Conservation (phyloP, 2,888 invertebrate genomes). For the Apodemia duryi region DNA sequence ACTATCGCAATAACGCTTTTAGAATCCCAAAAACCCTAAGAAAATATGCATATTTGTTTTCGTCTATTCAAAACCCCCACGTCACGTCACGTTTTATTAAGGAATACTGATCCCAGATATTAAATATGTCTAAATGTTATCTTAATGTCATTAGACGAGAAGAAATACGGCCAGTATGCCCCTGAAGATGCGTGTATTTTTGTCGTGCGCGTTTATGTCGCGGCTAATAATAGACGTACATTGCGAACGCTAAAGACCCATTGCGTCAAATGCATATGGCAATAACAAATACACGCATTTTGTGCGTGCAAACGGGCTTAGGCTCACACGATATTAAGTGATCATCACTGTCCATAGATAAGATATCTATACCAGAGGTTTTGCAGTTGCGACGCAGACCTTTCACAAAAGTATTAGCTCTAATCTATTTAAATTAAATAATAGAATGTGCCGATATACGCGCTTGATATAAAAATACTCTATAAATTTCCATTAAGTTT, state of each 20-base stretch:
- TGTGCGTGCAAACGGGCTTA: background rate
- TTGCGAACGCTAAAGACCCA: background rate
- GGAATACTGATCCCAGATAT: conserved; percentile 17
- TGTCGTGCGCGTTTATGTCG: conserved; percentile 1
- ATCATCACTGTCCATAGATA: too few relatives aligned
- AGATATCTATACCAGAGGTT: too few relatives aligned
- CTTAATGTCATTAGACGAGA: conserved; percentile 1
- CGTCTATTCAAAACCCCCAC: too few relatives aligned
- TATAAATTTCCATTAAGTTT: too few relatives aligned
- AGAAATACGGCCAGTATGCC: conserved; percentile 13
- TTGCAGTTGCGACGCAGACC: too few relatives aligned
- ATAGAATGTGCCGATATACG: too few relatives aligned
- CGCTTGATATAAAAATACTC: too few relatives aligned
- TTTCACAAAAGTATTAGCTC: too few relatives aligned
- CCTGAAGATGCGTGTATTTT: conserved; percentile 12
- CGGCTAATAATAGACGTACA: background rate
- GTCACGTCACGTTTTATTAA: conserved; percentile 1
- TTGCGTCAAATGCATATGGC: conserved; percentile 1
- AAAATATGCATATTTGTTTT: too few relatives aligned
- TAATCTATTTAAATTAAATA: too few relatives aligned
- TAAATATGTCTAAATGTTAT: conserved; percentile 5
- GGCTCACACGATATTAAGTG: background rate
- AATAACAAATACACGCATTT: background rate
- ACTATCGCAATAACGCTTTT: too few relatives aligned
- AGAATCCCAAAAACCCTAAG: too few relatives aligned